Conservation (phyloP, 2,888 invertebrate genomes). For the Entomobrya proxima region DNA sequence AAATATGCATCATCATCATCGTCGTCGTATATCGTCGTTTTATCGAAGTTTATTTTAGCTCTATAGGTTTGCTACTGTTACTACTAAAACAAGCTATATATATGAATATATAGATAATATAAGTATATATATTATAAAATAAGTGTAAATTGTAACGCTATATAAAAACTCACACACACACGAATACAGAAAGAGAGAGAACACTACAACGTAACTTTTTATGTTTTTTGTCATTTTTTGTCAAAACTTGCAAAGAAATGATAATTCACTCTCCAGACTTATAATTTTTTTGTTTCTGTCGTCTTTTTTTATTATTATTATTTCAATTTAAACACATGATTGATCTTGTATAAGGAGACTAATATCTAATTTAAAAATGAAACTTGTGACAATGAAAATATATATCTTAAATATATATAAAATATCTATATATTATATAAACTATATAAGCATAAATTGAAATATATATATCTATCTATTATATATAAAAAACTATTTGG, state of each 20-base stretch:
- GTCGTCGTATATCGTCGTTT: neutral
- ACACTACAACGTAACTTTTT: slow-evolving; percentile 44
- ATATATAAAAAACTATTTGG: neutral
- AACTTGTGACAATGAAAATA: slow-evolving; percentile 67
- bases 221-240: slow-evolving; percentile 22
- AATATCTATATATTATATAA: slow-evolving; percentile 26
- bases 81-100: neutral
- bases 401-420: slow-evolving; percentile 43
- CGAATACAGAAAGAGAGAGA: slow-evolving; percentile 14
- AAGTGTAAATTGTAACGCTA: neutral
- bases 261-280: slow-evolving; percentile 52
- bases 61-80: neutral
- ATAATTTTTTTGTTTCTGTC: slow-evolving; percentile 54
- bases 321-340: slow-evolving; percentile 49
- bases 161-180: neutral
- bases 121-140: too few relatives aligned
- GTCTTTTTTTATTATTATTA: slow-evolving; percentile 59
- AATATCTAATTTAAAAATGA: slow-evolving; percentile 62
- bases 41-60: neutral
- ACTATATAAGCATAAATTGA: slow-evolving; percentile 21
- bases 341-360: slow-evolving; percentile 66
- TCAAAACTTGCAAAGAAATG: neutral
- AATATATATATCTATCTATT: slow-evolving; percentile 15
- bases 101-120: neutral
- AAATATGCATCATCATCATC: slow-evolving; percentile 11